These are phyloP conservation scores for Panulirus ornatus DNA, from an alignment of 1,140 invertebrate species.

Conservation along the genomic window DNA sequence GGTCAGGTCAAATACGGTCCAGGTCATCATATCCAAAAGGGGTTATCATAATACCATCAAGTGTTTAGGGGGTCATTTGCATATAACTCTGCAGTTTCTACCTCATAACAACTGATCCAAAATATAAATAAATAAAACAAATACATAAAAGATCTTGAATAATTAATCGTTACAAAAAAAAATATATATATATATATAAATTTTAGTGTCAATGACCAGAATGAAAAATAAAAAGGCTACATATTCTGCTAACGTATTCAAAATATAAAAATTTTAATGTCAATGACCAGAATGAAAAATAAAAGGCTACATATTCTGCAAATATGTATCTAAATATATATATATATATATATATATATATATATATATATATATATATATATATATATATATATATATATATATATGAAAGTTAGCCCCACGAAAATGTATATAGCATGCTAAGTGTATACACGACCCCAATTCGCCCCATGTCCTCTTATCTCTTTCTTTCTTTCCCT, in stretches of 20 bases:
- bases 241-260: not conserved
- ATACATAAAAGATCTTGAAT: not conserved
- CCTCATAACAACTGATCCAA: not conserved
- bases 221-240: not conserved
- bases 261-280: not conserved
- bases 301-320: not conserved
- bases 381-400: slow-evolving; percentile 43
- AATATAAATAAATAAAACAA: not conserved
- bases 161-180: not conserved
- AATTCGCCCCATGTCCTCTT: not conserved
- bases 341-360: slow-evolving; percentile 41
- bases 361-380: slow-evolving; percentile 48
- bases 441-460: not conserved
- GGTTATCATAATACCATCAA: not conserved
- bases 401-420: not conserved
- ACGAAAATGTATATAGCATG: not conserved
- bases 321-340: slow-evolving; percentile 24
- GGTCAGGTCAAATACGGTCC: not conserved
- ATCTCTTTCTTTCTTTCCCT: not conserved
- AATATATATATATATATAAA: not conserved
- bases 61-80: not conserved
- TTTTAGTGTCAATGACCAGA: not conserved
- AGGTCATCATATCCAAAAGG: not conserved
- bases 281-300: not conserved
- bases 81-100: not conserved